Evolutionary conservation across 2,797 vertebrate species (phyloP).

Genomic region (Coreius guichenoti): DNA sequence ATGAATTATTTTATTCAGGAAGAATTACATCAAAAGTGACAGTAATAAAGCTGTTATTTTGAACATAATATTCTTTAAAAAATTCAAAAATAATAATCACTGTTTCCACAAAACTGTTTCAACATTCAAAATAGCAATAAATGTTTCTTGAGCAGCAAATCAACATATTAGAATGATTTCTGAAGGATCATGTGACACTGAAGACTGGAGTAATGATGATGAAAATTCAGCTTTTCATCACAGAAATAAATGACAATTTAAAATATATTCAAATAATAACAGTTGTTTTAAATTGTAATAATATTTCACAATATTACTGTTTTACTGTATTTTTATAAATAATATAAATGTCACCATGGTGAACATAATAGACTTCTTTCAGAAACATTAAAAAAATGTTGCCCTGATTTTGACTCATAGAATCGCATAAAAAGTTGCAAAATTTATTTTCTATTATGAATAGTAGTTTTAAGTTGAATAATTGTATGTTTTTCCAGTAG

Average conservation of each 20-base stretch:
- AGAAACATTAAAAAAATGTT: background rate
- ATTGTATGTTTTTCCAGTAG: background rate
- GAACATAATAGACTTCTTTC: background rate
- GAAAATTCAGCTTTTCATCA: background rate
- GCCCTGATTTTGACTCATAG: background rate
- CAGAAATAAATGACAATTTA: background rate
- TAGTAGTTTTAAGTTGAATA: background rate
- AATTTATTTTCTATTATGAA: background rate
- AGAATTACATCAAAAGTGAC: background rate
- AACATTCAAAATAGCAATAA: background rate
- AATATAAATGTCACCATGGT: background rate
- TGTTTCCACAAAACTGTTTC: background rate
- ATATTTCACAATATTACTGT: background rate
- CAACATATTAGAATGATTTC: background rate
- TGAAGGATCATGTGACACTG: background rate
- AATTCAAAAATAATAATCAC: too few species aligned
- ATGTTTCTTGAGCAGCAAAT: background rate
- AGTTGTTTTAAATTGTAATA: background rate
- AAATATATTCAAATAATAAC: background rate
- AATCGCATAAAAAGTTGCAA: background rate
- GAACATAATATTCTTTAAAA: background rate
- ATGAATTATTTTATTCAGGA: too few species aligned
- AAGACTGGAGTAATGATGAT: too few species aligned
- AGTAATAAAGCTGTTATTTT: background rate
- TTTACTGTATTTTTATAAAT: background rate